Evolutionary conservation across 1,140 invertebrate species (phyloP), one percentile per base, ranked within the genome.

Genomic region (Drosophila malerkotliana): DNA sequence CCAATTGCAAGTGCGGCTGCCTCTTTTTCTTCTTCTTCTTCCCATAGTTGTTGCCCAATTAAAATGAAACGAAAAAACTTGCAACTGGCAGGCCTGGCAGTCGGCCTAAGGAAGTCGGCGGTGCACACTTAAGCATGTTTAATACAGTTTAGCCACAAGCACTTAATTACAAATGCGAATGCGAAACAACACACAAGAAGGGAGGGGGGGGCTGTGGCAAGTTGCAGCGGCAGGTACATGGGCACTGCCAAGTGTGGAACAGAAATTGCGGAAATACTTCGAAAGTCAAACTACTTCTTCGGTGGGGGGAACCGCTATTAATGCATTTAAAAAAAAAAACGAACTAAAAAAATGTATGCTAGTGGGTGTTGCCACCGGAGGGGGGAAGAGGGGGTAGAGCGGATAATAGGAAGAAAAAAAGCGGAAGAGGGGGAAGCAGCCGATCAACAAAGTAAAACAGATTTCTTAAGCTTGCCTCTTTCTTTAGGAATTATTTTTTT

Each of bases 91-190:
- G 26, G 26, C 26, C 26, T n/a, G n/a, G n/a, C n/a, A 1, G 18
- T 18, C 18, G 6, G 44, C 64, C 69, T 47, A 77, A 81, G 78
- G 60, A 83, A 81, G 78, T 69, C 53, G 73, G 57, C 56, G 62
- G 77, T 90, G 88, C 88, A 79, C 89, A 90, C 82, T 91, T 91
- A 91, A 85, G 84, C 89, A 89, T 90, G 89, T 90, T 90, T 91
- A 90, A 91, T 87, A 88, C 89, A 91, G 79, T 91, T 91, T 91
- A 91, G 89, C 89, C 89, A 89, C 84, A 90, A 90, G 81, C 87
- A 87, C 84, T 91, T 91, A 90, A 89, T 90, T 90, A 90, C 82
- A 75, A 87, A 90, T 85, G 81, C 72, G 73, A 68, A 60, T 76
- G 72, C 30, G 49, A 68, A 57, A 48, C 44, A 34, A 39, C n/a